Evolutionary conservation across 92 coral and sea anemone species (phyloP), one percentile per base, ranked within the genome.

Genomic region (Isaurus tuberculatus): DNA sequence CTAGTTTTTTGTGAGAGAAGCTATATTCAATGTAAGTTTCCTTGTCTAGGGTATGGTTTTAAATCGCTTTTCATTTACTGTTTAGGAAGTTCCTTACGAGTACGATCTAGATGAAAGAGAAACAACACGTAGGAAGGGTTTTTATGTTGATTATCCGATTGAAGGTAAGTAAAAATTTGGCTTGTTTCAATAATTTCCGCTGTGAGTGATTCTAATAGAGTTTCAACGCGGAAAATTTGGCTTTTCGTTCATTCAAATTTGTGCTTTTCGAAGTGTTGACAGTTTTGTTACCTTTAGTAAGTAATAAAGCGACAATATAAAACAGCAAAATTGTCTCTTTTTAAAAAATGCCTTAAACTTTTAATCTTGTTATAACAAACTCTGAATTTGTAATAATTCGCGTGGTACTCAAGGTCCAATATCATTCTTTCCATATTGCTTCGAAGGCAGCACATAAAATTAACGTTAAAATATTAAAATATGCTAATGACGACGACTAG

Each of bases 111-210:
- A 58, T 32, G 82, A 57, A 20, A 77, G 36, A 60, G 82, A 22
- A 60, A 70, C 82, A 8, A 51, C 82, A 11, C 33, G 15, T 40
- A 94, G 90, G 82, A 94, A 93, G 23, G 75, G 91, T 40, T 79
- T 85, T 16, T 97, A 86, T 72, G 89, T 86, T 22, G 93, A 92
- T 83, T 97, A 86, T 70, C 99, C 99, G 27, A 73, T 97, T 58
- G 99, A 97, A 97, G 98, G 99, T 97, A 85, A 80, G 82, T 33
- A 14, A 17, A 15, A 51, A 55, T 5, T 72, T 4, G 5, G 57
- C 30, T 34, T 57, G 69, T 58, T 40, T 77, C 58, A 17, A 74
- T 13, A 37, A 29, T 34, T 58, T 36, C 15, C 23, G 16, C 2
- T 40, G 15, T 19, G 20, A 22, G 30, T 55, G 13, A 9, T 17